A percentile compares a stretch with the other conserved stretches of the same genome.
phyloP scores from a whole-genome alignment of 2,113 vertebrate genomes.

The Bambusicola thoracicus region DNA sequence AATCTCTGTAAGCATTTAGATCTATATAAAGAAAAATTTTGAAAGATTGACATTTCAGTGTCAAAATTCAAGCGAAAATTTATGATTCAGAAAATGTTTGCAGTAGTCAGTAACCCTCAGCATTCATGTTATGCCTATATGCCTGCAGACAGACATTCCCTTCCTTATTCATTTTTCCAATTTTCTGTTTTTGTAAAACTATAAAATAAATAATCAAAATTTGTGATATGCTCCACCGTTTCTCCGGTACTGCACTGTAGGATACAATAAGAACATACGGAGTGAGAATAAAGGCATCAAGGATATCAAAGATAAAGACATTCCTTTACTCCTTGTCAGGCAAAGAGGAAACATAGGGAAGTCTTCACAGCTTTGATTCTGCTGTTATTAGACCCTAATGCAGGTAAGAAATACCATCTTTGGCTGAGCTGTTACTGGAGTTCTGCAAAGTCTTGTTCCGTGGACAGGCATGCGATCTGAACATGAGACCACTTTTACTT shows the following conservation, averaged over 20 bases:
- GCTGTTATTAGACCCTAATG: background rate
- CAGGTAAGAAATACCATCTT: background rate
- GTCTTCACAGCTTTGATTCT: too few relatives aligned
- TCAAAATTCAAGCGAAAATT: slow-evolving; percentile 7
- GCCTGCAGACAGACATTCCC: background rate
- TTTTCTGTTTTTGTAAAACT: background rate
- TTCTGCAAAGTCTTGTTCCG: background rate
- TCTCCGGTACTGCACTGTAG: background rate
- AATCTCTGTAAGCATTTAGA: background rate
- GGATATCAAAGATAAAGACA: background rate
- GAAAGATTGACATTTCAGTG: background rate
- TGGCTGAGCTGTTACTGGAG: background rate
- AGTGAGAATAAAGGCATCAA: background rate
- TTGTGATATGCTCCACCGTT: background rate
- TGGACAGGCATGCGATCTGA: background rate
- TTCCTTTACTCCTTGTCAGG: background rate
- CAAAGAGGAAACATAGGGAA: background rate
- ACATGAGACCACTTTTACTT: fast-evolving
- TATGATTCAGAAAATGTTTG: background rate
- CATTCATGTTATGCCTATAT: background rate
- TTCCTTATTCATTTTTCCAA: background rate
- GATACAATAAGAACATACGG: background rate
- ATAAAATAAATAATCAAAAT: background rate
- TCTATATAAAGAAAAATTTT: background rate
- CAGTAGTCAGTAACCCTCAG: background rate